These are phyloP conservation scores for Penaeus japonicus DNA, from an alignment of 1,140 invertebrate genomes.

Conservation along the genomic window DNA sequence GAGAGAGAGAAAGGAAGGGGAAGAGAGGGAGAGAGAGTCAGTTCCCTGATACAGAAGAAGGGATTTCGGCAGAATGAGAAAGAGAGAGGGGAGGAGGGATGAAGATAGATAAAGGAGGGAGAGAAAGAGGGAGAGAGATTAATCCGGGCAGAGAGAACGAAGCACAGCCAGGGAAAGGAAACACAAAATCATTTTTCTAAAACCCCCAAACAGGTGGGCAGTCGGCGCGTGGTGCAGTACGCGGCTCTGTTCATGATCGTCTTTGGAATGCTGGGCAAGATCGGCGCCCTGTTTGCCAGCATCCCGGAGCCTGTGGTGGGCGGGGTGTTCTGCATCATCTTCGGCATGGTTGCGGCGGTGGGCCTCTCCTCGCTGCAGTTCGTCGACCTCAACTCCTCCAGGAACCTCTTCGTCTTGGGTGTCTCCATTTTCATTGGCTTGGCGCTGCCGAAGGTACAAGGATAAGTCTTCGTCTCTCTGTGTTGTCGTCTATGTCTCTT, in stretches of 20 bases:
- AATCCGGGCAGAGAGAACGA: not conserved
- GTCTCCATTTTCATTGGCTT: constrained; percentile 35
- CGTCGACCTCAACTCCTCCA: constrained; percentile 9
- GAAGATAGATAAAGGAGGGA: not conserved
- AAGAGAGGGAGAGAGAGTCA: no score
- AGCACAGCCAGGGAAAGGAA: not conserved
- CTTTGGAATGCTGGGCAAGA: constrained; percentile 81
- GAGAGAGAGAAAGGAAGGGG: no score
- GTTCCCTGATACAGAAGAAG: no score
- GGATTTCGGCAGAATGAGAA: no score
- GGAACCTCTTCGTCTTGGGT: constrained; percentile 27
- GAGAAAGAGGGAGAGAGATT: not conserved
- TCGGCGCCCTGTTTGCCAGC: constrained; percentile 85
- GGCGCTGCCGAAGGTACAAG: constrained; percentile 3
- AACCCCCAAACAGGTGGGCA: constrained; percentile 79
- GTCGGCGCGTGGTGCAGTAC: constrained; percentile 82
- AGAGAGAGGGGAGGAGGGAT: no score
- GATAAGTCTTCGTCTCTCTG: no score
- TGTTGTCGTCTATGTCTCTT: no score
- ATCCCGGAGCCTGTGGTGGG: constrained; percentile 88
- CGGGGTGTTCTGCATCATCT: constrained; percentile 86
- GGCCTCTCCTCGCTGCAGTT: constrained; percentile 21
- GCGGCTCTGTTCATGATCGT: constrained; percentile 80
- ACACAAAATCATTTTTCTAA: not conserved
- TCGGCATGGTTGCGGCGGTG: constrained; percentile 84